Conservation (phyloP, 2,113 vertebrate species). For the Lipotes vexillifer region DNA sequence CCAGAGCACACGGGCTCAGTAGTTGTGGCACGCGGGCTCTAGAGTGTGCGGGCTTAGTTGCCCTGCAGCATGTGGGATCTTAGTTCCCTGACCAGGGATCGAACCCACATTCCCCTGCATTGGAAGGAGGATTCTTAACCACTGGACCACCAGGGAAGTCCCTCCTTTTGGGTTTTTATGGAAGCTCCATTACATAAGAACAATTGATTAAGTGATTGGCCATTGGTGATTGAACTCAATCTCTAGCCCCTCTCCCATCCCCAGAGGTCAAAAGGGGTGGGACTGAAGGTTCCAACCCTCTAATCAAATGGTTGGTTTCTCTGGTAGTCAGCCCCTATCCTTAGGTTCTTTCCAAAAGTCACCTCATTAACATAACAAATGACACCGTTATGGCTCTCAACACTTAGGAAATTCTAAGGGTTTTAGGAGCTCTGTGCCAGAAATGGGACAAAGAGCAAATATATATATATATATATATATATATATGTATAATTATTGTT, state of each 20-base stretch:
- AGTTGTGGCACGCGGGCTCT: too few species aligned
- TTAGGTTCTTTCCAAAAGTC: not conserved
- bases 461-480: too few species aligned
- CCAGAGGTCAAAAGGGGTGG: not conserved
- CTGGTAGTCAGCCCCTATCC: not conserved
- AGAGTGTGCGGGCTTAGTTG: too few species aligned
- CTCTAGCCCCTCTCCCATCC: not conserved
- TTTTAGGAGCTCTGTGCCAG: not conserved
- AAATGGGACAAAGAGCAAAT: not conserved
- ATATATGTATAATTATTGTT: too few species aligned
- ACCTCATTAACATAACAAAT: not conserved
- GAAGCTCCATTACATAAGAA: not conserved
- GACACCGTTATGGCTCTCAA: not conserved
- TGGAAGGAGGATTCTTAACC: too few species aligned
- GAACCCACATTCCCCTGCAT: too few species aligned
- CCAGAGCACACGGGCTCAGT: too few species aligned
- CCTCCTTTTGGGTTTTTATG: not conserved
- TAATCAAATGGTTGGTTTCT: not conserved
- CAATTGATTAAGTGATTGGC: not conserved
- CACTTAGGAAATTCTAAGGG: not conserved
- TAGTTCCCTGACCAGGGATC: too few species aligned
- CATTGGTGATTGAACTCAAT: too few species aligned
- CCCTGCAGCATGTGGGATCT: too few species aligned
- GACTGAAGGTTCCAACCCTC: not conserved
- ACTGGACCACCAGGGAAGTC: too few species aligned